These are phyloP conservation scores for Lampris incognitus DNA, from an alignment of 2,113 vertebrate species.

Conservation along the genomic window DNA sequence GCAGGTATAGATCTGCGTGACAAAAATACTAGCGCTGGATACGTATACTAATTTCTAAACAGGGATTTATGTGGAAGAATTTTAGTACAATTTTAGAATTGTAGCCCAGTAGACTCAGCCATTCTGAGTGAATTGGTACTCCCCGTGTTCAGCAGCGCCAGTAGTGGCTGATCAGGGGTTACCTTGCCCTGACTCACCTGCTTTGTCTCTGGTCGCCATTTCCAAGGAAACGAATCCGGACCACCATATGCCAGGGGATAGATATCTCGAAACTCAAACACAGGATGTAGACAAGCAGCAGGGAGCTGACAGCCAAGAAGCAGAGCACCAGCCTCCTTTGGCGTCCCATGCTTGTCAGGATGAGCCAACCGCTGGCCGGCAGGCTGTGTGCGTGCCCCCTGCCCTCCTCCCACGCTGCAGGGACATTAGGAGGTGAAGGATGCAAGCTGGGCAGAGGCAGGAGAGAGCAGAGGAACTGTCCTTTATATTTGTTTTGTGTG, in stretches of 20 bases:
- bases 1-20: no score
- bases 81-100: no score
- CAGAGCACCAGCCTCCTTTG: conserved; percentile 39
- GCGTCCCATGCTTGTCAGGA: conserved; percentile 35
- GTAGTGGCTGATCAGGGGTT: no score
- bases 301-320: neutral
- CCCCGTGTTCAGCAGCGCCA: no score
- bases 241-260: neutral
- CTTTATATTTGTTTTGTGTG: neutral
- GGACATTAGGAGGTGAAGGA: conserved; percentile 23
- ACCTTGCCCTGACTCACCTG: conserved; percentile 42
- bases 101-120: no score
- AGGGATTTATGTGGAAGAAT: no score
- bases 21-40: no score
- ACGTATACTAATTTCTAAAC: no score
- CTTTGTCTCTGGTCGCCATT: fast-evolving
- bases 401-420: conserved; percentile 5
- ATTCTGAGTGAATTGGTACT: no score
- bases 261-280: conserved; percentile 24
- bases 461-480: conserved; percentile 12
- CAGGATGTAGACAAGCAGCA: conserved; percentile 67
- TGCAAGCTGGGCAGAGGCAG: conserved; percentile 20
- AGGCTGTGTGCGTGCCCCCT: conserved; percentile 1
- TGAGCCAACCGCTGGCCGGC: neutral
- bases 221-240: fast-evolving